A percentile compares a stretch with the other conserved stretches of the same genome.
Conservation (phyloP, 2,888 invertebrate species). For the Chorisops tibialis region DNA sequence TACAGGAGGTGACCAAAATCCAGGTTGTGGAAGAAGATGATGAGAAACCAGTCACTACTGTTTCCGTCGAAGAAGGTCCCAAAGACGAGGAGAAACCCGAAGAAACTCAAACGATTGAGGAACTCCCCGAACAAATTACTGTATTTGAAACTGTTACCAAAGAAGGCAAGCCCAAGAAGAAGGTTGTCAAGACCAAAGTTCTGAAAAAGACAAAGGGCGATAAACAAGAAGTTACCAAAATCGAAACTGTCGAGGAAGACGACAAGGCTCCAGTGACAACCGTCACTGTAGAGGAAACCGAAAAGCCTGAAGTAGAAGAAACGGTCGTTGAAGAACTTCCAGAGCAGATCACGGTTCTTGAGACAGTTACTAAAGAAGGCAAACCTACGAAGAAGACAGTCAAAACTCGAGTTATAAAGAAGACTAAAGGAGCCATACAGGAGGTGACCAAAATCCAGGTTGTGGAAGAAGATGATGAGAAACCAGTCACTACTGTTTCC, state of each 20-base stretch:
- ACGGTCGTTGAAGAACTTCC: slow-evolving; percentile 41
- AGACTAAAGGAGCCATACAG: slow-evolving; percentile 40
- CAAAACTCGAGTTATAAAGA: slow-evolving; percentile 45
- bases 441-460: slow-evolving; percentile 46
- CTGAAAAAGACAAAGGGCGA: slow-evolving; percentile 37
- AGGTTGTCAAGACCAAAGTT: slow-evolving; percentile 36
- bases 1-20: slow-evolving; percentile 44
- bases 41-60: slow-evolving; percentile 45
- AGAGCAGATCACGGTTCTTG: slow-evolving; percentile 44
- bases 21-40: slow-evolving; percentile 46
- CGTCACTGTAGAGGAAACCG: slow-evolving; percentile 42
- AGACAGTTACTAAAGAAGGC: slow-evolving; percentile 40
- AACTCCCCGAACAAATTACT: slow-evolving; percentile 34
- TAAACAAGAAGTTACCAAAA: slow-evolving; percentile 44
- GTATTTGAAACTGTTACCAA: slow-evolving; percentile 37
- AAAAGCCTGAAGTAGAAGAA: slow-evolving; percentile 37
- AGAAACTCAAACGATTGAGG: slow-evolving; percentile 40
- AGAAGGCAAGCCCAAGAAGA: slow-evolving; percentile 38
- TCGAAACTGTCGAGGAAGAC: slow-evolving; percentile 43
- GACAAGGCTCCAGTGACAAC: slow-evolving; percentile 40
- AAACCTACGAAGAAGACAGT: slow-evolving; percentile 41
- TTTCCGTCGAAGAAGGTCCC: slow-evolving; percentile 34
- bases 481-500: slow-evolving; percentile 42
- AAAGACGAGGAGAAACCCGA: slow-evolving; percentile 35
- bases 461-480: slow-evolving; percentile 42